phyloP scores from a whole-genome alignment of 2,888 invertebrate species.

The Limnephilus lunatus region DNA sequence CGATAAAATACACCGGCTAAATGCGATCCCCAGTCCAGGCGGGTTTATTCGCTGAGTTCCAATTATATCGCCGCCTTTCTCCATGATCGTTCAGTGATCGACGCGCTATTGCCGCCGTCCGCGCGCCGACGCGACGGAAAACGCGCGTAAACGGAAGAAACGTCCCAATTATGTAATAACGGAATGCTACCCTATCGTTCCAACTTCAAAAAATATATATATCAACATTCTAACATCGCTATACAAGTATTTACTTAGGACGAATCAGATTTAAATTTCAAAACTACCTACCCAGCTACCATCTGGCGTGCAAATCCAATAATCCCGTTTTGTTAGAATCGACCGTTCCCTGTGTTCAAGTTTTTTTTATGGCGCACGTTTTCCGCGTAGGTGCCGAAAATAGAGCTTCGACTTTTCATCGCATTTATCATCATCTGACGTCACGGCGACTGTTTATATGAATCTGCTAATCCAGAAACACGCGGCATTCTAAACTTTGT shows the following conservation, averaged over 20 bases:
- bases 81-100: conserved; percentile 61
- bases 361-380: conserved; percentile 38
- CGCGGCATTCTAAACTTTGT: conserved; percentile 43
- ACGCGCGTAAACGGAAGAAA: conserved; percentile 46
- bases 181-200: conserved; percentile 12
- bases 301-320: not conserved
- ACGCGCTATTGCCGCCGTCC: conserved; percentile 37
- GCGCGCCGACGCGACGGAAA: conserved; percentile 43
- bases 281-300: not conserved
- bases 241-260: not conserved
- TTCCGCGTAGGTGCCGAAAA: conserved; percentile 56
- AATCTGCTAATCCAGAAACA: conserved; percentile 50
- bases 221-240: not conserved
- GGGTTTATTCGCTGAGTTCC: conserved; percentile 62
- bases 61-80: conserved; percentile 64
- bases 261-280: not conserved
- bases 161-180: conserved; percentile 50
- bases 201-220: not conserved
- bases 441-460: conserved; percentile 60
- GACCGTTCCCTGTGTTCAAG: conserved; percentile 2
- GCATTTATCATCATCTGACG: conserved; percentile 57
- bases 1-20: conserved; percentile 45
- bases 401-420: conserved; percentile 54
- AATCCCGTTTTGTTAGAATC: not conserved
- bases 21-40: conserved; percentile 63